Evolutionary conservation across 2,113 vertebrate genomes (phyloP), one percentile per base, ranked within the genome.

Genomic region (Eurypyga helias): DNA sequence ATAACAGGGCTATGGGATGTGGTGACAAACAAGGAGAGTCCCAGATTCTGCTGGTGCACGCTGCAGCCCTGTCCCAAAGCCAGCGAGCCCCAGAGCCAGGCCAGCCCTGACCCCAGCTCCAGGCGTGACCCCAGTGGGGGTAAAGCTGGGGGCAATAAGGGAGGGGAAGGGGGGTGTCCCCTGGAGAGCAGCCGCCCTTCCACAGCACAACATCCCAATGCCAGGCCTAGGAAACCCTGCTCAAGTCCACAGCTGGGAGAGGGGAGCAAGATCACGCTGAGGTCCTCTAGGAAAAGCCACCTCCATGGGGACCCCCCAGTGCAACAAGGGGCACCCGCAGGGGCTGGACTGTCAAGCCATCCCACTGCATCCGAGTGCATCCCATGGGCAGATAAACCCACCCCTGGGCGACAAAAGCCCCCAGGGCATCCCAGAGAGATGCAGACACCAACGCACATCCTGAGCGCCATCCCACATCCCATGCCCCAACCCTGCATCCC

Each of bases 281-380:
- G 24, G 81, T 66, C 31, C n/a, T 38, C 60, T 15, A 38, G 71
- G 64, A 93, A 95, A 80, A 93, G n/a, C 19, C 67, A 46, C 28
- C 45, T 18, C 17, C 36, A 33, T 0, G 2, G 54, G 45, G 26
- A 76, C 5, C 4, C 16, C 18, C 55, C 10, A 1, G 41, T 5
- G 16, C 80, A 67, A 12, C 43, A 29, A 41, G 25, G 21, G n/a
- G 77, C 69, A 67, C 70, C 11, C 36, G 0, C 1, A 0, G 31
- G 26, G 33, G 6, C 88, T 0, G 2, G 5, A 9, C 36, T 1
- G 0, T 9, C 1, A 3, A 81, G 28, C 55, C 20, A 13, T 4
- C 17, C 23, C 7, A 1, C 3, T 0, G 19, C 29, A 25, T 11
- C 31, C 0, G 25, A 75, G 34, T 0, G 2, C 64, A 51, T 26